A percentile compares a stretch with the other conserved stretches of the same genome.
phyloP scores from a whole-genome alignment of 2,888 invertebrate species.

The Ligdia adustata region DNA sequence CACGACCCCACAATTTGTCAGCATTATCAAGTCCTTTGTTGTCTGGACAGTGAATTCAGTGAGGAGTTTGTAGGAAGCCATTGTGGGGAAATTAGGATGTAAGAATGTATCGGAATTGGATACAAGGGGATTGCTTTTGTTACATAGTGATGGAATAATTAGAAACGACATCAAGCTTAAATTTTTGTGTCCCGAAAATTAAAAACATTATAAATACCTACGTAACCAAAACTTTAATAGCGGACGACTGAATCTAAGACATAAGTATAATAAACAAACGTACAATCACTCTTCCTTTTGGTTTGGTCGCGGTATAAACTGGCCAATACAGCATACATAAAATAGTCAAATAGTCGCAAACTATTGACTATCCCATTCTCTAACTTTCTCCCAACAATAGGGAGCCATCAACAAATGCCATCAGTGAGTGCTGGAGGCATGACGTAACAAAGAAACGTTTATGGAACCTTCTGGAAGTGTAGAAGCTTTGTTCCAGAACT shows the following conservation, averaged over 20 bases:
- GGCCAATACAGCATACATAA: too few species aligned
- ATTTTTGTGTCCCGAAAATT: too few species aligned
- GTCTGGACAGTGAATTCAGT: constrained; percentile 43
- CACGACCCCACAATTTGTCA: constrained; percentile 37
- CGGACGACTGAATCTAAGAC: too few species aligned
- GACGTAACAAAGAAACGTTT: constrained; percentile 18
- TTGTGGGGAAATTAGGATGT: constrained; percentile 19
- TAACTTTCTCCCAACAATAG: constrained; percentile 6
- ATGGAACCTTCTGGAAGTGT: constrained; percentile 7
- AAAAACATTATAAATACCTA: too few species aligned
- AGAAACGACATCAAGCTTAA: too few species aligned
- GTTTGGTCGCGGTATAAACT: too few species aligned
- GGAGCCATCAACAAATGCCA: constrained; percentile 13
- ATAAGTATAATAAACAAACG: too few species aligned
- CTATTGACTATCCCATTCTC: constrained; percentile 2
- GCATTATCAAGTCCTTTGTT: constrained; percentile 49
- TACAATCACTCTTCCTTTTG: too few species aligned
- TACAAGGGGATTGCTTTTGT: not conserved
- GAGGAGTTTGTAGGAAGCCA: constrained; percentile 28
- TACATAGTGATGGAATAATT: constrained; percentile 1
- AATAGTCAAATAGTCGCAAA: not conserved
- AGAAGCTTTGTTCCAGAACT: constrained; percentile 16
- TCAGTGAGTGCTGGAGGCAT: constrained; percentile 4
- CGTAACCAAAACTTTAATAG: too few species aligned
- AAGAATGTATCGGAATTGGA: constrained; percentile 14